Evolutionary conservation across 2,888 invertebrate species (phyloP).

Genomic region (Lycia hirtaria): DNA sequence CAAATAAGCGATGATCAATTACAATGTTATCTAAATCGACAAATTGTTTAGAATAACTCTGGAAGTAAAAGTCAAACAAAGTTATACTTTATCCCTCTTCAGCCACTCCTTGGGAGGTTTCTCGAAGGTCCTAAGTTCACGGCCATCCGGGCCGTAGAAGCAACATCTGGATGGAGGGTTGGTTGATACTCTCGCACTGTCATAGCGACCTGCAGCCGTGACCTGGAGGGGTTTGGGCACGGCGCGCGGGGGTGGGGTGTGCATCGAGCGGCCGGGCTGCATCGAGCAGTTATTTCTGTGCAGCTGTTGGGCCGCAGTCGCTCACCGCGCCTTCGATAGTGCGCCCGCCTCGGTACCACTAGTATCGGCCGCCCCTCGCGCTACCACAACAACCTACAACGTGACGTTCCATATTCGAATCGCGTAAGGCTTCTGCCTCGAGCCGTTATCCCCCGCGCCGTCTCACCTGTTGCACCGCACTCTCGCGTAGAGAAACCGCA

Average conservation of each 20-base stretch:
- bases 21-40: neutral
- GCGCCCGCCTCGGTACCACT: slow-evolving; percentile 64
- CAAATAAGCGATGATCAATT: no score
- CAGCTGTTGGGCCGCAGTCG: slow-evolving; percentile 75
- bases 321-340: slow-evolving; percentile 70
- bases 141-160: slow-evolving; percentile 61
- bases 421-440: slow-evolving; percentile 5
- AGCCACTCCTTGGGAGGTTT: slow-evolving; percentile 28
- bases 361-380: slow-evolving; percentile 61
- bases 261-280: slow-evolving; percentile 82
- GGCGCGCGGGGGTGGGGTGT: slow-evolving; percentile 51
- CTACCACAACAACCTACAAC: slow-evolving; percentile 29
- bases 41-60: neutral
- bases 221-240: slow-evolving; percentile 64
- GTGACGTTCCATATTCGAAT: slow-evolving; percentile 23
- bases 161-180: slow-evolving; percentile 78
- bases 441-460: slow-evolving; percentile 40
- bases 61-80: neutral
- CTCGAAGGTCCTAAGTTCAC: slow-evolving; percentile 55
- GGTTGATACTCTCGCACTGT: slow-evolving; percentile 54
- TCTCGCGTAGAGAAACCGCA: slow-evolving; percentile 79
- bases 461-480: slow-evolving; percentile 72
- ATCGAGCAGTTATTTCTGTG: slow-evolving; percentile 84
- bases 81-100: neutral
- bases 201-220: slow-evolving; percentile 76